Conservation (phyloP, 2,113 vertebrate genomes). For the Sturnus vulgaris region DNA sequence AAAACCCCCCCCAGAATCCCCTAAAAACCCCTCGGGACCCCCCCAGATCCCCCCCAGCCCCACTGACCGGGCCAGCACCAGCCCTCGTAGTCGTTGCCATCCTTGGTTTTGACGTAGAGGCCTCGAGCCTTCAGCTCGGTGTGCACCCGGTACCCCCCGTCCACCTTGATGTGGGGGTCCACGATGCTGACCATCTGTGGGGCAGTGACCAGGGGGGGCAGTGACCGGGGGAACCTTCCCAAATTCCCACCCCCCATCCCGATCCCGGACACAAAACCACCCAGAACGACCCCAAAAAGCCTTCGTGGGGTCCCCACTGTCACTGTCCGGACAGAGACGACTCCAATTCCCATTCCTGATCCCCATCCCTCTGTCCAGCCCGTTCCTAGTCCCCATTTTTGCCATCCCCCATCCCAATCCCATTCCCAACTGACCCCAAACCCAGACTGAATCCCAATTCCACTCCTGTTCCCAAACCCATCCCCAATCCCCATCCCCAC, state of each 20-base stretch:
- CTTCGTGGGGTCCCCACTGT: no score
- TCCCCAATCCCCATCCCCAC: no score
- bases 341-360: not conserved
- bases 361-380: not conserved
- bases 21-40: no score
- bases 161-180: constrained; percentile 93
- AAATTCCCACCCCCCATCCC: no score
- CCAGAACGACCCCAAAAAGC: not conserved
- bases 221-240: not conserved
- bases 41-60: not conserved
- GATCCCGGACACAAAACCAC: fast-evolving
- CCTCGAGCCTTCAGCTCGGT: constrained; percentile 79
- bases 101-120: constrained; percentile 86
- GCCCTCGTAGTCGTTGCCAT: constrained; percentile 81
- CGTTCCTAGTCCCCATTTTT: not conserved
- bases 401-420: no score
- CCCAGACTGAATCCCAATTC: not conserved
- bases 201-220: not conserved
- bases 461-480: not conserved
- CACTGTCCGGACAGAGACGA: not conserved
- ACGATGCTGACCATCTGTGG: constrained; percentile 89
- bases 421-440: no score
- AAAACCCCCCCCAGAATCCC: no score
- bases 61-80: not conserved
- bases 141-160: constrained; percentile 84